These are phyloP conservation scores for Ferrisia virgata DNA, from an alignment of 2,888 invertebrate species.

Conservation along the genomic window DNA sequence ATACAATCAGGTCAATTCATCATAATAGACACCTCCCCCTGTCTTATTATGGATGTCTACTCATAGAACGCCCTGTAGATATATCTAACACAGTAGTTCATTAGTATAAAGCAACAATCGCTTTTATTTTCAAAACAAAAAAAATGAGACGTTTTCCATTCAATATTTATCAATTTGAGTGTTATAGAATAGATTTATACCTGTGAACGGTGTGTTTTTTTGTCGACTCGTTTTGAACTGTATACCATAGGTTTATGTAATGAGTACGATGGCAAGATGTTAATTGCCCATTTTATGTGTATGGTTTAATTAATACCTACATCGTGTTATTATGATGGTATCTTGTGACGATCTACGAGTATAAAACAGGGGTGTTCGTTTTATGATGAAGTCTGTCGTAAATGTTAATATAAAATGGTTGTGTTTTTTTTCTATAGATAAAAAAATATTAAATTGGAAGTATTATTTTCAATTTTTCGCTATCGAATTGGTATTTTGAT, in stretches of 20 bases:
- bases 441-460: not conserved
- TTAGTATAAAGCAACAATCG: not conserved
- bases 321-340: conserved; percentile 1
- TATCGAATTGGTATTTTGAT: not conserved
- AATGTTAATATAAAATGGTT: not conserved
- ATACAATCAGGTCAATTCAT: too few species aligned
- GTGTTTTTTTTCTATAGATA: not conserved
- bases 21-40: too few species aligned
- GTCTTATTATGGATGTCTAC: too few species aligned
- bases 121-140: not conserved
- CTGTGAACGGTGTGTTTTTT: not conserved
- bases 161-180: not conserved
- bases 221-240: not conserved
- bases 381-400: not conserved
- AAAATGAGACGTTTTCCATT: not conserved
- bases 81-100: not conserved
- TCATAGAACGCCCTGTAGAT: too few species aligned
- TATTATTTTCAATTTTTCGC: not conserved
- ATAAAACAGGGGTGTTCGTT: not conserved
- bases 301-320: not conserved
- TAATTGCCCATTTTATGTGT: not conserved
- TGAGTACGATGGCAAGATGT: not conserved
- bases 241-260: not conserved
- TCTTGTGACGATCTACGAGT: not conserved
- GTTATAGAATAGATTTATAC: not conserved